Evolutionary conservation across 2,888 invertebrate genomes (phyloP).

Genomic region (Augochlorella aurata): DNA sequence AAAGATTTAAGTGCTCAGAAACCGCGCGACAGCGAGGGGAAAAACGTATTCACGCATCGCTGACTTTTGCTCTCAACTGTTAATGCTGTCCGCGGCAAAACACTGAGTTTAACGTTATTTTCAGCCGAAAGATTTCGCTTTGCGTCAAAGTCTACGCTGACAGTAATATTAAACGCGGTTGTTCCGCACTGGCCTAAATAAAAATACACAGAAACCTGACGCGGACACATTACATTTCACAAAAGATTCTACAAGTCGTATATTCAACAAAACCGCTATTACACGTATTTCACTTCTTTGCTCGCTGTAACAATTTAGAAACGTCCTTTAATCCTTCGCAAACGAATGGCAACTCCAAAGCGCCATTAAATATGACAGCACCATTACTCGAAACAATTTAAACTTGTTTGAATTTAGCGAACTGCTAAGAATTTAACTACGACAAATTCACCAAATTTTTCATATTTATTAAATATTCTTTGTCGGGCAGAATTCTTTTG

Average conservation of each 20-base stretch:
- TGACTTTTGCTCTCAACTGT: not conserved
- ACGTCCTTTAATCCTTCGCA: too few relatives aligned
- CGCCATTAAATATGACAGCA: too few relatives aligned
- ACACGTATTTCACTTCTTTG: too few relatives aligned
- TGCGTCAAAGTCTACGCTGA: not conserved
- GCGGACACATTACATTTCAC: not conserved
- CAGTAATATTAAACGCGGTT: conserved; percentile 1
- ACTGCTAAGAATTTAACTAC: too few relatives aligned
- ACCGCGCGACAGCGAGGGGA: not conserved
- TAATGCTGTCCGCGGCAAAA: not conserved
- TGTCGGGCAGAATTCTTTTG: too few relatives aligned
- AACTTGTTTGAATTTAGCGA: too few relatives aligned
- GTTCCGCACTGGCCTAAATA: not conserved
- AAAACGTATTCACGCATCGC: not conserved
- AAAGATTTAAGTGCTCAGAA: conserved; percentile 7
- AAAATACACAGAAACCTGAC: not conserved
- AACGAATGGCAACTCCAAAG: too few relatives aligned
- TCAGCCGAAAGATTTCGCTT: not conserved
- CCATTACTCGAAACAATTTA: too few relatives aligned
- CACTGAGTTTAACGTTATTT: conserved; percentile 3
- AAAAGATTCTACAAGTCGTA: not conserved
- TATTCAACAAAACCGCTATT: not conserved
- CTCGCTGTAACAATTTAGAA: too few relatives aligned
- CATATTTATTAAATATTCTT: too few relatives aligned
- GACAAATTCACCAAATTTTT: too few relatives aligned